These are phyloP conservation scores for Lithophane semibrunnea DNA, from an alignment of 2,888 invertebrate species.

Conservation along the genomic window DNA sequence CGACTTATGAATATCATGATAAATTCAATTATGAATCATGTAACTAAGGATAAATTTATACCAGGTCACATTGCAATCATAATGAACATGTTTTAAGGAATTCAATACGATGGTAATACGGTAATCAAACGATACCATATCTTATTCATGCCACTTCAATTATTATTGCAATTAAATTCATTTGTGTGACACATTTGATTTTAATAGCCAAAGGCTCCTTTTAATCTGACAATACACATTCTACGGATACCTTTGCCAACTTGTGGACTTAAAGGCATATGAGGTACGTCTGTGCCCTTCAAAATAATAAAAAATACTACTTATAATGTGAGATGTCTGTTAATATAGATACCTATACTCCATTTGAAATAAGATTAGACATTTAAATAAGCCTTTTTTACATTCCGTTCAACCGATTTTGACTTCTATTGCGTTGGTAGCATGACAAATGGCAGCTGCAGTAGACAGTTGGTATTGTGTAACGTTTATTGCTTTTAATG, in stretches of 20 bases:
- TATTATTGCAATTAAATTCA: not conserved
- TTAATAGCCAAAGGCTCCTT: too few species aligned
- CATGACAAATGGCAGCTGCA: too few species aligned
- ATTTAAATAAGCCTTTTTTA: too few species aligned
- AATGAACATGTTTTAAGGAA: not conserved
- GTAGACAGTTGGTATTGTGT: too few species aligned
- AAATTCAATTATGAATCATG: not conserved
- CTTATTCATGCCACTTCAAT: not conserved
- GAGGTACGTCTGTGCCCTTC: not conserved
- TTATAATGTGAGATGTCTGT: too few species aligned
- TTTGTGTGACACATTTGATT: not conserved
- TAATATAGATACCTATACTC: not conserved
- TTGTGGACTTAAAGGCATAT: not conserved
- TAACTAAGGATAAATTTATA: not conserved
- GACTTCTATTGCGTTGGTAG: too few species aligned
- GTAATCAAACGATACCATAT: constrained; percentile 1
- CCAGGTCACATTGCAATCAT: not conserved
- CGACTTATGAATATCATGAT: not conserved
- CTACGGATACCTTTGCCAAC: not conserved
- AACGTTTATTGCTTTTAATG: too few species aligned
- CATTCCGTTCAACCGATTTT: too few species aligned
- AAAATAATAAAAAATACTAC: not conserved
- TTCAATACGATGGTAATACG: not conserved
- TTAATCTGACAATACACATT: too few species aligned
- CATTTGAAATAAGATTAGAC: too few species aligned